A percentile compares a stretch with the other conserved stretches of the same genome.
phyloP scores from a whole-genome alignment of 1,140 invertebrate species.

The Lordiphosa collinella region DNA sequence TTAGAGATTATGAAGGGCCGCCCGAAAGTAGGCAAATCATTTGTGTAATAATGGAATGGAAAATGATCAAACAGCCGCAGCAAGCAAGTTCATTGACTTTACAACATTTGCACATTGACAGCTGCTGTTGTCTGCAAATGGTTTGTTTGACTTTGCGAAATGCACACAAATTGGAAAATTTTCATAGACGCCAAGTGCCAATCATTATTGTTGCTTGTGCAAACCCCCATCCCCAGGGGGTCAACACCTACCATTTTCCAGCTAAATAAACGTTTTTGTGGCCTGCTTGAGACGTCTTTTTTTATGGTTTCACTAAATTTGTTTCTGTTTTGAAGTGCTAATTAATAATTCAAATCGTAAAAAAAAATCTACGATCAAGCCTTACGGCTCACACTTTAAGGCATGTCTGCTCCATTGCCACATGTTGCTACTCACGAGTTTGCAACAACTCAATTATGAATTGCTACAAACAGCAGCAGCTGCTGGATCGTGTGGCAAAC shows the following conservation, averaged over 20 bases:
- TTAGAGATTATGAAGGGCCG: neutral
- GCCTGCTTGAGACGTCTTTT: constrained; percentile 24
- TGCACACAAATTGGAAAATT: constrained; percentile 40
- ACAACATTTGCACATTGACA: constrained; percentile 32
- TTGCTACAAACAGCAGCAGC: constrained; percentile 18
- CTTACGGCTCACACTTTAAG: neutral
- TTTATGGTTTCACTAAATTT: neutral
- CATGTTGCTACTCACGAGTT: constrained; percentile 6
- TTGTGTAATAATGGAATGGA: constrained; percentile 17
- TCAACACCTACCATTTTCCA: constrained; percentile 60
- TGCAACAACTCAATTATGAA: constrained; percentile 65
- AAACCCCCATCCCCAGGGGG: constrained; percentile 45
- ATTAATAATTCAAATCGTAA: constrained; percentile 61
- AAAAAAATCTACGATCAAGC: constrained; percentile 2
- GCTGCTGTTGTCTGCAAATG: constrained; percentile 20
- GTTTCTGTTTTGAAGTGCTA: constrained; percentile 14
- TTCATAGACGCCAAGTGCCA: constrained; percentile 12
- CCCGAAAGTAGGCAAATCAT: constrained; percentile 24
- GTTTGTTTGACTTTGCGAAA: constrained; percentile 48
- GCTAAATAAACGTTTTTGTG: constrained; percentile 31
- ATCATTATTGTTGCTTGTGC: constrained; percentile 38
- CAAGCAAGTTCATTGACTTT: constrained; percentile 19
- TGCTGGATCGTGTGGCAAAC: constrained; percentile 48
- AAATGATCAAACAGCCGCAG: constrained; percentile 10
- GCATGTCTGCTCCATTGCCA: neutral